Percentiles rank a stretch among this genome's conserved stretches.
These are phyloP conservation scores for Danionella dracula DNA, from an alignment of 2,797 vertebrate genomes.

Conservation along the genomic window DNA sequence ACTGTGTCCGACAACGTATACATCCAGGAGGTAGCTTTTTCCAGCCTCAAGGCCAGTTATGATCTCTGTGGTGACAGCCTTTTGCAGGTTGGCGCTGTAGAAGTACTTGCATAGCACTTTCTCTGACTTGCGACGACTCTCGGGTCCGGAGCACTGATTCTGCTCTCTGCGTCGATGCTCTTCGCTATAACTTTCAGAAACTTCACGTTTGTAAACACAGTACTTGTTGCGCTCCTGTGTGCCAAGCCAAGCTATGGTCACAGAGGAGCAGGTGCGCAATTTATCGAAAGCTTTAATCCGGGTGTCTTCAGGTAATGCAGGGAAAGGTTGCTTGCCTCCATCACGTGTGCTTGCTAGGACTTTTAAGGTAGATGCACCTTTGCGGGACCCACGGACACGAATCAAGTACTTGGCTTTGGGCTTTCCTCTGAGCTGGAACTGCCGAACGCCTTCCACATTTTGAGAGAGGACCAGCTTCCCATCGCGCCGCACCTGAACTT, in stretches of 20 bases:
- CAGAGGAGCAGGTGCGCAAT: constrained; percentile 90
- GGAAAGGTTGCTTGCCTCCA: constrained; percentile 86
- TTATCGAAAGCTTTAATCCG: constrained; percentile 96
- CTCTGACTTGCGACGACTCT: constrained; percentile 86
- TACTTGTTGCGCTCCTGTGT: constrained; percentile 97
- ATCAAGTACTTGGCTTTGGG: constrained; percentile 94
- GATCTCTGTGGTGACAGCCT: constrained; percentile 95
- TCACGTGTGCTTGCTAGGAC: constrained; percentile 84
- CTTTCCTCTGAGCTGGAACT: constrained; percentile 90
- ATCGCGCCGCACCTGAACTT: constrained; percentile 89
- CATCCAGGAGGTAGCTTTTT: constrained; percentile 93
- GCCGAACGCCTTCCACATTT: constrained; percentile 84
- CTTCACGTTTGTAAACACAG: constrained; percentile 92
- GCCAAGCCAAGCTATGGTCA: constrained; percentile 93
- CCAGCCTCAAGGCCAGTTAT: constrained; percentile 85
- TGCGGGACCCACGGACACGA: constrained; percentile 86
- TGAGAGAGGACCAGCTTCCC: constrained; percentile 89
- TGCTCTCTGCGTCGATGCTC: constrained; percentile 87
- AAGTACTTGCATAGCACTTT: constrained; percentile 99
- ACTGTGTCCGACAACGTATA: constrained; percentile 91
- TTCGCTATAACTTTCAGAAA: constrained; percentile 79
- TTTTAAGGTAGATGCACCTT: constrained; percentile 87
- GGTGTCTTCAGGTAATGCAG: constrained; percentile 90
- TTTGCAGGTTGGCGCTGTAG: constrained; percentile 92
- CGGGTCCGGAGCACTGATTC: constrained; percentile 92